Percentiles rank a stretch among this genome's conserved stretches.
Conservation (phyloP, 2,797 vertebrate genomes). For the Takifugu ocellatus region DNA sequence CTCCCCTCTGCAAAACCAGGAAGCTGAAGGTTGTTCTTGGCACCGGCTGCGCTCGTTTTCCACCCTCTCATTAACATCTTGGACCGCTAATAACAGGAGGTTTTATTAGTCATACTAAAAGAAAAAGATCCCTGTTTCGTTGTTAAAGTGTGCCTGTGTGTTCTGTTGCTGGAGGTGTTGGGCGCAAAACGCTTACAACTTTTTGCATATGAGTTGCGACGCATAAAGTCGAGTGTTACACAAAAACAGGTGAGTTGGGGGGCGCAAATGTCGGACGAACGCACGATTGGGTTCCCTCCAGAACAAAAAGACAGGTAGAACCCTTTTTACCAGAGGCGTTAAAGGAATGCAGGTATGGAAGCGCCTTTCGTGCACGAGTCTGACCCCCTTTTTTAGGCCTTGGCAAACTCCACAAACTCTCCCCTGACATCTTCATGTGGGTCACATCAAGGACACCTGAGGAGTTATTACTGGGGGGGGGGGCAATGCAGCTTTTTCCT, state of each 20-base stretch:
- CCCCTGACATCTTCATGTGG: constrained; percentile 52
- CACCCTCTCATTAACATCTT: constrained; percentile 85
- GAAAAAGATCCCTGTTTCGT: constrained; percentile 78
- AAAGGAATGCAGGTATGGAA: constrained; percentile 56
- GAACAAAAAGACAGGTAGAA: constrained; percentile 28
- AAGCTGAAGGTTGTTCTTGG: constrained; percentile 92
- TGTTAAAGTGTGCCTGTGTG: constrained; percentile 75
- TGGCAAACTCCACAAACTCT: constrained; percentile 40
- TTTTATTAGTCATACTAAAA: constrained; percentile 77
- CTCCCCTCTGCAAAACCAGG: constrained; percentile 82
- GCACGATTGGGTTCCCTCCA: constrained; percentile 4
- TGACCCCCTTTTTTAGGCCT: constrained; percentile 27
- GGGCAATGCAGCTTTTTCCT: constrained; percentile 33
- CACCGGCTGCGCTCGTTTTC: constrained; percentile 72
- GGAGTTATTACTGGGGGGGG: constrained; percentile 31
- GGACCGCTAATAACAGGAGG: constrained; percentile 75
- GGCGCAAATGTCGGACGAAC: constrained; percentile 14
- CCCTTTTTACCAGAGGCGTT: constrained; percentile 31
- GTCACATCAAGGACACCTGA: constrained; percentile 62
- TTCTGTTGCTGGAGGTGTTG: constrained; percentile 51
- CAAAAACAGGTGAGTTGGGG: constrained; percentile 6
- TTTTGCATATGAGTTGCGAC: no score
- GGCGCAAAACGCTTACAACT: background rate
- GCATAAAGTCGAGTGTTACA: constrained; percentile 16
- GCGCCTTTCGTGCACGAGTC: constrained; percentile 38